Evolutionary conservation across 2,888 invertebrate species (phyloP), one percentile per base, ranked within the genome.

Genomic region (Arge pagana): DNA sequence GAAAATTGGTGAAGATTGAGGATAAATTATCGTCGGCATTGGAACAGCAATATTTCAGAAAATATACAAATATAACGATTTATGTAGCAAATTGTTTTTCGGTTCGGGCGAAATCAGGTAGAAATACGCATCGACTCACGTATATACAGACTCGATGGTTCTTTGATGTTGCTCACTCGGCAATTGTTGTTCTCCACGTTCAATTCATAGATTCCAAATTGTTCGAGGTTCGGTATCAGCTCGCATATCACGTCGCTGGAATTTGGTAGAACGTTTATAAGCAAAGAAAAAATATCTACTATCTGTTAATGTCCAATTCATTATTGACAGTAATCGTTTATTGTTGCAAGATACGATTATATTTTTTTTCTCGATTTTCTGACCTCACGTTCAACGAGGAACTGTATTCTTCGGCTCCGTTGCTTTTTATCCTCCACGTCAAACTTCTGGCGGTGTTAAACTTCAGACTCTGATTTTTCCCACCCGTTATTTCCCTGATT

Each of bases 161-260:
- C 80, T 63, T 82, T 82, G 16, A 81, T 71, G 0, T 82, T 82
- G n/a, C 67, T 64, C 39, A 88, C 71, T 19, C 76, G 69, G 65
- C 88, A 88, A 28, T 76, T 71, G 7, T 71, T 79, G 31, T 81
- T 80, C 3, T 74, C 66, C 1, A 84, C 73, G 30, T 80, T 80
- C 36, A 89, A 74, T 53, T 83, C 81, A 69, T 90, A 90, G 48
- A 88, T 83, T 3, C 90, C 90, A 65, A 88, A 89, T 76, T 90
- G 84, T 1, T 85, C 85, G 60, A 89, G 69, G 51, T 81, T 74
- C 1, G 83, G 82, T 6, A 78, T 67, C 23, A 85, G 59, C 60
- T 84, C 81, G 64, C 88, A 89, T 42, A 85, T 60, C 31, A 85
- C 66, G 8, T 81, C 78, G 49, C 86, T 87, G 74, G 8, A 63